Conservation (phyloP, 2,888 invertebrate genomes). For the Acronicta leporina region DNA sequence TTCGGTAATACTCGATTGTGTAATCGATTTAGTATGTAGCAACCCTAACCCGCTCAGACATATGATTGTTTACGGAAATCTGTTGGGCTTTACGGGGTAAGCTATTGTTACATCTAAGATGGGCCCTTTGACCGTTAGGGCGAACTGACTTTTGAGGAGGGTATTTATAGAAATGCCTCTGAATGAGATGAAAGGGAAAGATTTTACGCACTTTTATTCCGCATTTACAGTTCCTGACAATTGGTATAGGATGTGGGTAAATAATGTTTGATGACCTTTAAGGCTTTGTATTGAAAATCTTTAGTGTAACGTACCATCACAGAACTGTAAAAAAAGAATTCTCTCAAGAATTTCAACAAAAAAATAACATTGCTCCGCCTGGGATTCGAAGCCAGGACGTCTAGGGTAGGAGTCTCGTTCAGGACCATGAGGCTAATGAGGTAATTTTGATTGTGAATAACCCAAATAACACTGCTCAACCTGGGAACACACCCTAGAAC, state of each 20-base stretch:
- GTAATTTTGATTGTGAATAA: too few relatives aligned
- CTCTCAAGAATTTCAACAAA: too few relatives aligned
- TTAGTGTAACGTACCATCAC: neutral
- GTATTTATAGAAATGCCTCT: slow-evolving; percentile 20
- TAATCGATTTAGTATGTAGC: neutral
- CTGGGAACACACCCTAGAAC: too few relatives aligned
- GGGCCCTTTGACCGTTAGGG: slow-evolving; percentile 24
- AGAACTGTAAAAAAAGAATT: too few relatives aligned
- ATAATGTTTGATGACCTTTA: slow-evolving; percentile 17
- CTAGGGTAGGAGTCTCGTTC: too few relatives aligned
- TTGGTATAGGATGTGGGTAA: slow-evolving; percentile 18
- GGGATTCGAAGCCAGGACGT: too few relatives aligned
- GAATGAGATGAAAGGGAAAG: slow-evolving; percentile 42
- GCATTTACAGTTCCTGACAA: slow-evolving; percentile 20
- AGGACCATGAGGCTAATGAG: too few relatives aligned
- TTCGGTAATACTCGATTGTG: neutral
- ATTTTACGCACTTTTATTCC: slow-evolving; percentile 28
- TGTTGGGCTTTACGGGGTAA: slow-evolving; percentile 23
- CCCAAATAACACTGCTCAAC: too few relatives aligned
- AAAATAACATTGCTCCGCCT: too few relatives aligned
- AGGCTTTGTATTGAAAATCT: slow-evolving; percentile 3
- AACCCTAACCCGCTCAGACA: slow-evolving; percentile 15
- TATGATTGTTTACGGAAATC: slow-evolving; percentile 34
- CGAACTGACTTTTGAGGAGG: slow-evolving; percentile 24
- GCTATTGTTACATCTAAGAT: slow-evolving; percentile 20